Evolutionary conservation across 2,797 vertebrate species (phyloP).

Genomic region (Odontamblyopus rebecca): DNA sequence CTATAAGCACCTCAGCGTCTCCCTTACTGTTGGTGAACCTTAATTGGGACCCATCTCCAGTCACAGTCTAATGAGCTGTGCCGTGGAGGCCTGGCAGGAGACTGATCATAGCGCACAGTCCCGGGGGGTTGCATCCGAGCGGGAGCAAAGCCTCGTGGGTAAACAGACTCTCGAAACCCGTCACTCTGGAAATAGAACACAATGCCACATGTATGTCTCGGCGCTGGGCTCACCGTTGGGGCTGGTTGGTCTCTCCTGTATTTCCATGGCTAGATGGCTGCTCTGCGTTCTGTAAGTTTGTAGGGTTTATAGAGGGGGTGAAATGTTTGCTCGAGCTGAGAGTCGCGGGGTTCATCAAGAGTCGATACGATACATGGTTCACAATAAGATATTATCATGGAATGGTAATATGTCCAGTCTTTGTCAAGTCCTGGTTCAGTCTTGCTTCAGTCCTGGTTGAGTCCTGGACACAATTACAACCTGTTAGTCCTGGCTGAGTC

Average conservation of each 20-base stretch:
- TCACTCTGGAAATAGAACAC: constrained; percentile 53
- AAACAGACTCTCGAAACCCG: constrained; percentile 49
- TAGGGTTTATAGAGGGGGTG: not conserved
- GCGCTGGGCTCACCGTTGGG: constrained; percentile 41
- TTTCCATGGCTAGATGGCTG: constrained; percentile 29
- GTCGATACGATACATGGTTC: no score
- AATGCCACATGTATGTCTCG: constrained; percentile 32
- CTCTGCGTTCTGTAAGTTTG: not conserved
- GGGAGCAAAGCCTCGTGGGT: constrained; percentile 42
- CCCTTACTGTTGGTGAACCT: constrained; percentile 15
- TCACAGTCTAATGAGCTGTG: constrained; percentile 52
- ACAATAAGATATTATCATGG: no score
- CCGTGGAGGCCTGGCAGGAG: constrained; percentile 44
- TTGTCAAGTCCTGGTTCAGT: no score
- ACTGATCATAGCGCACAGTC: constrained; percentile 44
- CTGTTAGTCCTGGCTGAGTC: no score
- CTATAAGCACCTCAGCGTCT: constrained; percentile 4
- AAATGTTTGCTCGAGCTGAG: no score
- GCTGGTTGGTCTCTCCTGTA: constrained; percentile 37
- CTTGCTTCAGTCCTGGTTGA: no score
- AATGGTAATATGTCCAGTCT: no score
- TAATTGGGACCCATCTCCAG: constrained; percentile 25
- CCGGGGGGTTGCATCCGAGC: constrained; percentile 41
- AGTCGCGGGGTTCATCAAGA: no score
- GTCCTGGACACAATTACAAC: no score